A percentile compares a stretch with the other conserved stretches of the same genome.
These are phyloP conservation scores for Hemicentrotus pulcherrimus DNA, from an alignment of 35 echinoderm and acorn worm genomes.

Conservation along the genomic window DNA sequence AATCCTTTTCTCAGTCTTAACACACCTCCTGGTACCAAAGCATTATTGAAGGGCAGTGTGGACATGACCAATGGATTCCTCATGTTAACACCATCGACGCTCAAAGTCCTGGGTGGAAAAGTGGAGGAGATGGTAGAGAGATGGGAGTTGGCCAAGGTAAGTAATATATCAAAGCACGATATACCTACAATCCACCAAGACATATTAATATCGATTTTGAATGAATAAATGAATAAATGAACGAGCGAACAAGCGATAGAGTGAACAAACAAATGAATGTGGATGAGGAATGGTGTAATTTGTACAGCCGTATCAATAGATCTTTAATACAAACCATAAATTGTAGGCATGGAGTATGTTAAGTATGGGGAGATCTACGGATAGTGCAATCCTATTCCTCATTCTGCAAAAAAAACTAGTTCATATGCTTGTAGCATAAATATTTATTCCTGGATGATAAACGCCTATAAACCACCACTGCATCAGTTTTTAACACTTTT, in stretches of 20 bases:
- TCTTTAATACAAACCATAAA: too few relatives aligned
- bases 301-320: too few relatives aligned
- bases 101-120: conserved; percentile 72
- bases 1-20: conserved; percentile 59
- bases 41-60: conserved; percentile 66
- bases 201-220: too few relatives aligned
- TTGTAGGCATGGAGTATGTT: too few relatives aligned
- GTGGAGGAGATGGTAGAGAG: conserved; percentile 88
- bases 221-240: too few relatives aligned
- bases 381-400: neutral
- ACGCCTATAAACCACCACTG: too few relatives aligned
- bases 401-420: neutral
- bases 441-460: too few relatives aligned
- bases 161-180: neutral
- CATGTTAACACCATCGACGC: conserved; percentile 64
- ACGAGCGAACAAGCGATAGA: too few relatives aligned
- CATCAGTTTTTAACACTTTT: neutral
- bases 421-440: neutral
- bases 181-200: neutral
- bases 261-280: too few relatives aligned
- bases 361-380: too few relatives aligned
- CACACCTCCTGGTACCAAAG: conserved; percentile 85
- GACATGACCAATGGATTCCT: conserved; percentile 70
- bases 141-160: conserved; percentile 86
- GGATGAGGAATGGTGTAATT: too few relatives aligned